A percentile compares a stretch with the other conserved stretches of the same genome.
phyloP scores from a whole-genome alignment of 1,140 invertebrate genomes.

The Stegodyphus mimosarum region DNA sequence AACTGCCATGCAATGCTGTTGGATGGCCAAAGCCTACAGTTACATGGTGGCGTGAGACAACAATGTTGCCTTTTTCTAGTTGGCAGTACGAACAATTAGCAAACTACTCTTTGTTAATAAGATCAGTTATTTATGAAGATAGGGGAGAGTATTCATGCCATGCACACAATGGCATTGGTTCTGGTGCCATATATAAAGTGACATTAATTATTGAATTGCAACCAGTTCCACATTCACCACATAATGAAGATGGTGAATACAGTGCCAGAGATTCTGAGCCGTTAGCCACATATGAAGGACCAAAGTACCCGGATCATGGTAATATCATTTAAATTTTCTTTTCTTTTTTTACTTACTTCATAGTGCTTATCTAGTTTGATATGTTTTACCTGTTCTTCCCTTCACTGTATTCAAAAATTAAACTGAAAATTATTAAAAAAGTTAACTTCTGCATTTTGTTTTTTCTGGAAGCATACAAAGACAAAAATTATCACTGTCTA shows the following conservation, averaged over 20 bases:
- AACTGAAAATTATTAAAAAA: too few relatives aligned
- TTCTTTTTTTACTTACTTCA: too few relatives aligned
- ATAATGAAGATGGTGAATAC: slow-evolving; percentile 16
- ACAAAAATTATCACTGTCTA: too few relatives aligned
- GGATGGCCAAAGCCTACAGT: slow-evolving; percentile 84
- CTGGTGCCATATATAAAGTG: slow-evolving; percentile 80
- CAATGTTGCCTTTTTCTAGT: slow-evolving; percentile 78
- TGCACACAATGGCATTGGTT: slow-evolving; percentile 84
- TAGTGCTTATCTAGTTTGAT: too few relatives aligned
- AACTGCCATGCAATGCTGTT: slow-evolving; percentile 82
- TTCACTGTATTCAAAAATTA: too few relatives aligned
- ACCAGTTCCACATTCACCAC: background rate
- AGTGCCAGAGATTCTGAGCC: slow-evolving; percentile 22
- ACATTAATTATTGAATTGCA: slow-evolving; percentile 69
- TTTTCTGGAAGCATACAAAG: too few relatives aligned
- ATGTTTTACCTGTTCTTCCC: too few relatives aligned
- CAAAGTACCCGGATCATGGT: background rate
- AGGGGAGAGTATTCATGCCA: slow-evolving; percentile 86
- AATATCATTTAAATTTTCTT: background rate
- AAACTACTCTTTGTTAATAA: slow-evolving; percentile 80
- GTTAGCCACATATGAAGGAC: background rate
- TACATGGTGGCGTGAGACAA: slow-evolving; percentile 86
- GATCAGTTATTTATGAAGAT: slow-evolving; percentile 76
- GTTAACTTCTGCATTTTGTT: too few relatives aligned
- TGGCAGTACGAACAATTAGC: slow-evolving; percentile 78